phyloP scores from a whole-genome alignment of 2,888 invertebrate species.

The Epsilonema sp. region DNA sequence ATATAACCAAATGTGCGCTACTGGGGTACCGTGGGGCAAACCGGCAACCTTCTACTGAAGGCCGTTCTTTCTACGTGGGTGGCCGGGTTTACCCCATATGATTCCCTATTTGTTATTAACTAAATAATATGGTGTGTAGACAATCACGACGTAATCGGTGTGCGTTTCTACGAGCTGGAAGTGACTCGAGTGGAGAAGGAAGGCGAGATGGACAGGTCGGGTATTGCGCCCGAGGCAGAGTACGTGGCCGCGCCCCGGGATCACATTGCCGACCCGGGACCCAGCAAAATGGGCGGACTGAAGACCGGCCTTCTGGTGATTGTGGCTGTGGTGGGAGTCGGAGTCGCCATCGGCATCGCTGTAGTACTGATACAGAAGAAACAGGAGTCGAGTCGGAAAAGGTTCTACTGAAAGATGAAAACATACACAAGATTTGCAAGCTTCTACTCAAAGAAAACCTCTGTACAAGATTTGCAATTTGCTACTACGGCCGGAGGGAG shows the following conservation, averaged over 20 bases:
- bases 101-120: too few species aligned
- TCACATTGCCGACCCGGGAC: constrained; percentile 65
- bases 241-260: constrained; percentile 75
- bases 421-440: too few species aligned
- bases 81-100: too few species aligned
- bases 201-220: constrained; percentile 44
- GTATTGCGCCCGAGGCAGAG: constrained; percentile 69
- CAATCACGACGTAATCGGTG: constrained; percentile 76
- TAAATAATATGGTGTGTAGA: too few species aligned
- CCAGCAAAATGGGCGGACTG: constrained; percentile 61
- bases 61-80: too few species aligned
- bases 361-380: constrained; percentile 82
- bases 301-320: constrained; percentile 66
- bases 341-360: constrained; percentile 61
- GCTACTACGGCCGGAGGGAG: too few species aligned
- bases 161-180: constrained; percentile 79
- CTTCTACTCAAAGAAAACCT: too few species aligned
- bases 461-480: too few species aligned
- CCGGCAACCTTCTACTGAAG: too few species aligned
- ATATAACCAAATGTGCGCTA: too few species aligned
- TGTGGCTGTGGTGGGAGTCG: constrained; percentile 56
- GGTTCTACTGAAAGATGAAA: too few species aligned
- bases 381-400: constrained; percentile 66
- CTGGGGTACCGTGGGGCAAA: too few species aligned
- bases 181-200: constrained; percentile 36